phyloP scores from a whole-genome alignment of 2,113 vertebrate species.

The Hyperopisus bebe region DNA sequence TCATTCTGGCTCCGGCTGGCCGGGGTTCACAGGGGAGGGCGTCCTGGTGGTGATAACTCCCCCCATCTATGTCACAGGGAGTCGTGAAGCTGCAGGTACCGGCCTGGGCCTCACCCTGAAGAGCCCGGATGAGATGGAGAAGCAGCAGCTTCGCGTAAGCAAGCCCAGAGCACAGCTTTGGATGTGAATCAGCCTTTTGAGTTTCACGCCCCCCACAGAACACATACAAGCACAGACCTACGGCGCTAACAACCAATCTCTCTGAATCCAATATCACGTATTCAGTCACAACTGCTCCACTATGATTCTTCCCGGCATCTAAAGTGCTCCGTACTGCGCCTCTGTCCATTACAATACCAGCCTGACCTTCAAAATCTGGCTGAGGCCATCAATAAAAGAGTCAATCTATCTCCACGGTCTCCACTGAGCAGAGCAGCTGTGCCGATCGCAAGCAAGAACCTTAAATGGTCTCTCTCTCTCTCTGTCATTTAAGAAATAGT shows the following conservation, averaged over 20 bases:
- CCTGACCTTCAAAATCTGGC: conserved; percentile 11
- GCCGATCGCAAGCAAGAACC: background rate
- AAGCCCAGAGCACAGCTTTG: background rate
- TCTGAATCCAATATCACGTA: background rate
- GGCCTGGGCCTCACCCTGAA: background rate
- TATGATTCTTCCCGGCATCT: background rate
- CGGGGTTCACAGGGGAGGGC: background rate
- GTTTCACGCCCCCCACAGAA: background rate
- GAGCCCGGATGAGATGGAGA: background rate
- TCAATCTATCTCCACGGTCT: background rate
- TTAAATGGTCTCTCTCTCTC: background rate
- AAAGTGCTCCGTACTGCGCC: background rate
- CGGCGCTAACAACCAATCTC: background rate
- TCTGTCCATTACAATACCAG: background rate
- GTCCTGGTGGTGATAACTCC: background rate
- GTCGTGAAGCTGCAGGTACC: background rate
- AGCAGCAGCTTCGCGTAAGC: background rate
- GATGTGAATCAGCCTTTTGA: background rate
- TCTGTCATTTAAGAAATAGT: background rate
- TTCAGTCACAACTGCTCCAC: background rate
- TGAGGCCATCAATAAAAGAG: background rate
- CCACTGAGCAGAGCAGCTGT: background rate
- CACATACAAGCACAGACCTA: background rate
- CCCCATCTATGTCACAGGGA: background rate
- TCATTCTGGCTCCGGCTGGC: background rate